These are phyloP conservation scores for Alces alces DNA, from an alignment of 2,113 vertebrate genomes.

Conservation along the genomic window DNA sequence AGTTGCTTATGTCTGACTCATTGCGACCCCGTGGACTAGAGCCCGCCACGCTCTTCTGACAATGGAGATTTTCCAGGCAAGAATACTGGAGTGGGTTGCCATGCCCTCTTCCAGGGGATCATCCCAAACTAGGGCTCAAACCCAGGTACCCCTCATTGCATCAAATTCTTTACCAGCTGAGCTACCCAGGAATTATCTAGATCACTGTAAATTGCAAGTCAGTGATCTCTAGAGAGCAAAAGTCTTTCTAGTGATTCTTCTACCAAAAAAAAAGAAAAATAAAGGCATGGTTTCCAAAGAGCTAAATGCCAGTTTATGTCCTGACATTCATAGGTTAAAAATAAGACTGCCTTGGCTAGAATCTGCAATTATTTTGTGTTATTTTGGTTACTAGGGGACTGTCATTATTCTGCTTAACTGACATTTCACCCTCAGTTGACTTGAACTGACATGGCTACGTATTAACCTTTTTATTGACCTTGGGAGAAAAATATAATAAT, in stretches of 20 bases:
- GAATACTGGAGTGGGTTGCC: neutral
- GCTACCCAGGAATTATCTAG: neutral
- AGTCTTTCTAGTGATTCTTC: neutral
- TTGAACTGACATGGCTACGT: slow-evolving; percentile 1
- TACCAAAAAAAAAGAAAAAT: neutral
- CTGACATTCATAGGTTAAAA: slow-evolving; percentile 8
- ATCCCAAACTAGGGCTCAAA: neutral
- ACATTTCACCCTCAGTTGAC: slow-evolving; percentile 9
- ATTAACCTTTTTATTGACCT: slow-evolving; percentile 30
- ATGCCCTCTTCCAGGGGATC: neutral
- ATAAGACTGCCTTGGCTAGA: neutral
- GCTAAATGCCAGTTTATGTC: neutral
- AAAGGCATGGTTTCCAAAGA: neutral
- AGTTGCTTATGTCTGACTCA: neutral
- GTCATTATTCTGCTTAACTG: slow-evolving; percentile 58
- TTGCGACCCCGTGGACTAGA: rapidly evolving
- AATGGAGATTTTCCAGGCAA: neutral
- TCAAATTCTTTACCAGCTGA: neutral
- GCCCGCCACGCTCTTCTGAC: neutral
- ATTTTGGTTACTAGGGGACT: slow-evolving; percentile 40
- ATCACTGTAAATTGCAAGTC: slow-evolving; percentile 13
- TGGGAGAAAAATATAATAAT: slow-evolving; percentile 36
- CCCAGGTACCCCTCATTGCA: neutral
- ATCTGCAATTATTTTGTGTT: slow-evolving; percentile 50
- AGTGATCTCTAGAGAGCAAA: neutral